Evolutionary conservation across 2,797 vertebrate species (phyloP).

Genomic region (Typhlichthys subterraneus): DNA sequence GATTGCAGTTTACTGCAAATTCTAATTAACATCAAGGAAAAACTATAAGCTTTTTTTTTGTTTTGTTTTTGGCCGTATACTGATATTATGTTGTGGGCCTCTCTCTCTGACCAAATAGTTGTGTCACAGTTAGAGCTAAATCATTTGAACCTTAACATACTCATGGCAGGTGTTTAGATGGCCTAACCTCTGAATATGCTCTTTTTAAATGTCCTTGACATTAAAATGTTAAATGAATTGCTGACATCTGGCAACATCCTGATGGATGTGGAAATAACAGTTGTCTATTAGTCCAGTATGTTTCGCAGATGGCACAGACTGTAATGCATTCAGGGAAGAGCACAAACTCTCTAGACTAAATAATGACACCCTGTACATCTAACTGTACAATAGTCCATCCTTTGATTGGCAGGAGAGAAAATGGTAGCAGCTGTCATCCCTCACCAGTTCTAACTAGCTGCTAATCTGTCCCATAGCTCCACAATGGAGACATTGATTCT

Average conservation of each 20-base stretch:
- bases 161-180: no score
- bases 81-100: no score
- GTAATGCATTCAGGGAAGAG: constrained; percentile 2
- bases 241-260: not conserved
- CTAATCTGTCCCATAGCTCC: constrained; percentile 70
- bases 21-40: no score
- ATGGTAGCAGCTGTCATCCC: constrained; percentile 69
- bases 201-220: not conserved
- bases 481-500: constrained; percentile 77
- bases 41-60: no score
- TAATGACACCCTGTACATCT: constrained; percentile 17
- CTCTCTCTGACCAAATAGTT: no score
- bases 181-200: no score
- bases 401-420: constrained; percentile 47
- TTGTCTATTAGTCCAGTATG: no score
- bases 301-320: not conserved
- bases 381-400: constrained; percentile 21
- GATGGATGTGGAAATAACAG: not conserved
- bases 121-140: no score
- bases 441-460: constrained; percentile 70
- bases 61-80: no score
- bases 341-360: constrained; percentile 11
- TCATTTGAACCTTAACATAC: no score
- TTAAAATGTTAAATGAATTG: not conserved
- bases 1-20: no score